A percentile compares a stretch with the other conserved stretches of the same genome.
These are phyloP conservation scores for Calcarius lapponicus DNA, from an alignment of 2,797 vertebrate genomes.

Conservation along the genomic window DNA sequence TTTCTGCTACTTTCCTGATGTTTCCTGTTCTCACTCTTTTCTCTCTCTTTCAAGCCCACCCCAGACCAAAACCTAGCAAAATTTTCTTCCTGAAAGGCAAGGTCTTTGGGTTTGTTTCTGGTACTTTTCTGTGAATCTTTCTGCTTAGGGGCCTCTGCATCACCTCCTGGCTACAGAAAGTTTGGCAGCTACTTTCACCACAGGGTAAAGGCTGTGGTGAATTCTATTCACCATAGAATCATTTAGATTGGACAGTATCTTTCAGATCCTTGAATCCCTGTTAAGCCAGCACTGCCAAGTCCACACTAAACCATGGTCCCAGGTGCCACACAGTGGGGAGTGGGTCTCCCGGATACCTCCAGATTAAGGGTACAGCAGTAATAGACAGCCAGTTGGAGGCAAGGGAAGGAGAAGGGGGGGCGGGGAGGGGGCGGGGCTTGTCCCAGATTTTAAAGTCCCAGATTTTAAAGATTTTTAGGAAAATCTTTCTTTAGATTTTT, in stretches of 20 bases:
- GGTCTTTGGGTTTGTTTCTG: background rate
- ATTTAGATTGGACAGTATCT: background rate
- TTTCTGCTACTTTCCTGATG: background rate
- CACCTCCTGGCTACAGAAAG: background rate
- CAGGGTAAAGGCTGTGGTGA: background rate
- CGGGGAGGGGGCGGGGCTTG: accelerated
- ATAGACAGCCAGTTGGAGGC: background rate
- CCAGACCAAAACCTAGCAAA: background rate
- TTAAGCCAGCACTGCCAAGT: background rate
- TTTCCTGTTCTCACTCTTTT: background rate
- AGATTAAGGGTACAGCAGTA: background rate
- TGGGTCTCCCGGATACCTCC: background rate
- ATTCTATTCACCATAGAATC: background rate
- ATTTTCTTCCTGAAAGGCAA: background rate
- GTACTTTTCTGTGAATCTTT: background rate
- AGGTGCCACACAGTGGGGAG: background rate
- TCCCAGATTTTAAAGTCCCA: background rate
- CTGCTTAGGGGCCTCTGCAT: background rate
- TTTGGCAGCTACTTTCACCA: background rate
- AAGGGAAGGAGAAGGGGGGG: background rate
- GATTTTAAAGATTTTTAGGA: background rate
- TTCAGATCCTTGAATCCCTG: background rate
- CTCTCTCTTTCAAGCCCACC: background rate
- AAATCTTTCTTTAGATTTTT: background rate
- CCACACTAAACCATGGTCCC: background rate